Conservation (phyloP, 2,797 vertebrate genomes). For the Xiphorhynchus erythropygius region DNA sequence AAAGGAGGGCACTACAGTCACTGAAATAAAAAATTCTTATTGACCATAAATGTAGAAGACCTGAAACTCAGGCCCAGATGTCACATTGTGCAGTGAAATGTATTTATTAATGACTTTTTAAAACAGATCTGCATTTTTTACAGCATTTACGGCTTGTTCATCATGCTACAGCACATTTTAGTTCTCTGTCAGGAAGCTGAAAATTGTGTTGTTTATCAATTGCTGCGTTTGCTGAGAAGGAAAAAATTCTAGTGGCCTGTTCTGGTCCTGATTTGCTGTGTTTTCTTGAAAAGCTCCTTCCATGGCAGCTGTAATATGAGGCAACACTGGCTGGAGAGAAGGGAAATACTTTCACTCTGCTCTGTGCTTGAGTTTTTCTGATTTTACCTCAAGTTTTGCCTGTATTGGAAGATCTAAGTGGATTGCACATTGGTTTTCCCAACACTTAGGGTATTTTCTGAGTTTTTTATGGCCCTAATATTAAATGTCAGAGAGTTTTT, state of each 20-base stretch:
- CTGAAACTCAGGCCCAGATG: not conserved
- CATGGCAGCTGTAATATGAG: not conserved
- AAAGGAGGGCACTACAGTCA: not conserved
- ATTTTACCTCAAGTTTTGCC: not conserved
- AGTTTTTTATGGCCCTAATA: not conserved
- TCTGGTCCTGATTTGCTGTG: not conserved
- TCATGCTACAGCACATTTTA: not conserved
- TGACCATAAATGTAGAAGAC: not conserved
- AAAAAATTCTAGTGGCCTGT: not conserved
- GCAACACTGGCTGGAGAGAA: not conserved
- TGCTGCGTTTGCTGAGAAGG: not conserved
- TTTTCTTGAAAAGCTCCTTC: not conserved
- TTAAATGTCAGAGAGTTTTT: slow-evolving; percentile 7
- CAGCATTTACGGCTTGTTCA: not conserved
- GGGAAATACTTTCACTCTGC: not conserved
- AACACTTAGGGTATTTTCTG: not conserved
- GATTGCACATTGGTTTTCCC: not conserved
- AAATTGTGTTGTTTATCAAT: not conserved
- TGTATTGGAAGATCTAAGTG: not conserved
- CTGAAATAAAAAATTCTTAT: not conserved
- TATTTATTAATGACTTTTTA: not conserved
- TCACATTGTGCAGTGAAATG: not conserved
- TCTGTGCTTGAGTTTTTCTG: not conserved
- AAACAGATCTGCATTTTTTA: not conserved
- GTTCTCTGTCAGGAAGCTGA: not conserved